Evolutionary conservation across 2,113 vertebrate genomes (phyloP).

Genomic region (Phylloscopus trochilus): DNA sequence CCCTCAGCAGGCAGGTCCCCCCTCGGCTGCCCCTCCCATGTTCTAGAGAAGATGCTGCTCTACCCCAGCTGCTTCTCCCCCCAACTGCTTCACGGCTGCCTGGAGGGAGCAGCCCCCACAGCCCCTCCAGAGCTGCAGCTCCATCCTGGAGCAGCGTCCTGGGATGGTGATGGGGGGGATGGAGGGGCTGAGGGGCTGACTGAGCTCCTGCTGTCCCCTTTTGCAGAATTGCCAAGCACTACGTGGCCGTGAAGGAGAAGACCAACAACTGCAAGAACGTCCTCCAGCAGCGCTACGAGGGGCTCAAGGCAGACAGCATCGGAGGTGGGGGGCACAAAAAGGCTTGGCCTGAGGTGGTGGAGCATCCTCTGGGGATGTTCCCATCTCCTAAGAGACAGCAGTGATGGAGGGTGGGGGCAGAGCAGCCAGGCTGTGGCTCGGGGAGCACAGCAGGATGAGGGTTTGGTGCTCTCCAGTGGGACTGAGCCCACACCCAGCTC

Average conservation of each 20-base stretch:
- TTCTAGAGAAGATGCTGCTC: not conserved
- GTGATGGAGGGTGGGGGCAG: not conserved
- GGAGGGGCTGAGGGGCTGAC: not conserved
- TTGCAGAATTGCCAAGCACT: slow-evolving; percentile 80
- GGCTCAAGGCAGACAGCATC: slow-evolving; percentile 79
- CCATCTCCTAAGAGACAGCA: accelerated
- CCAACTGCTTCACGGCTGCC: not conserved
- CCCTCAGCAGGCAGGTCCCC: not conserved
- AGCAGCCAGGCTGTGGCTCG: not conserved
- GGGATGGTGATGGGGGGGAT: accelerated
- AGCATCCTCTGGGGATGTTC: not conserved
- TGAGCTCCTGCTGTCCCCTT: not conserved
- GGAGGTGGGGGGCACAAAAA: slow-evolving; percentile 37
- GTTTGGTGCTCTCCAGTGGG: not conserved
- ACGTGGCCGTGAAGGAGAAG: slow-evolving; percentile 80
- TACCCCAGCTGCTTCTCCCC: not conserved
- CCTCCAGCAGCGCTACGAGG: slow-evolving; percentile 78
- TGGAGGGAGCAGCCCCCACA: not conserved
- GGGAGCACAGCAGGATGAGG: not conserved
- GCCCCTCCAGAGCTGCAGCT: not conserved
- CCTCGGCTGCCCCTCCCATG: not conserved
- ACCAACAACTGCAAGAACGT: slow-evolving; percentile 69
- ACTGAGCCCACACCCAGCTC: not conserved
- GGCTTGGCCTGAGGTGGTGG: not conserved
- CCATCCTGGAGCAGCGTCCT: accelerated